These are phyloP conservation scores for Mus spicilegus DNA, from an alignment of 2,113 vertebrate genomes.

Conservation along the genomic window DNA sequence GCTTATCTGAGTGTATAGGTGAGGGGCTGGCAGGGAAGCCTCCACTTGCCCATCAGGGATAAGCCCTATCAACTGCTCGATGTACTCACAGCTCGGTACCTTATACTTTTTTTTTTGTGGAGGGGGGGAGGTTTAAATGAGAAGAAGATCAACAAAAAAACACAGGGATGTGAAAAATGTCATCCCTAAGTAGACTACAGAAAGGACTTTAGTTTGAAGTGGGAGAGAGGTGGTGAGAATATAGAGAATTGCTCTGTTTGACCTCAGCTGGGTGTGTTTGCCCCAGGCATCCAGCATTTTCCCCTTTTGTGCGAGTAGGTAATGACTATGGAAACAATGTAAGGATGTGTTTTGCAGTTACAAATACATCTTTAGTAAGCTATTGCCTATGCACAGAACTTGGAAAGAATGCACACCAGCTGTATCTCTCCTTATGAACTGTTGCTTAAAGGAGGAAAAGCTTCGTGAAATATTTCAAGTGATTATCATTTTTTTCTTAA, in stretches of 20 bases:
- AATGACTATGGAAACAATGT: neutral
- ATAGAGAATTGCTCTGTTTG: neutral
- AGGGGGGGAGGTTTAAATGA: neutral
- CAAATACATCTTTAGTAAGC: neutral
- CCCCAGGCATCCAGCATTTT: rapidly evolving
- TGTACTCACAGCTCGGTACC: neutral
- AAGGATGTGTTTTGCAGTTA: neutral
- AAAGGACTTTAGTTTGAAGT: neutral
- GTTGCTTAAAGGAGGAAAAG: neutral
- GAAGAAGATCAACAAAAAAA: neutral
- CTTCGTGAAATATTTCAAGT: neutral
- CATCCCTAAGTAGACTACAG: neutral
- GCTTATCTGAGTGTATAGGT: neutral
- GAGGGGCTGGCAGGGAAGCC: neutral
- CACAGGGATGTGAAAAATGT: neutral
- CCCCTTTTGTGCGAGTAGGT: neutral
- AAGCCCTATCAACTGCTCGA: neutral
- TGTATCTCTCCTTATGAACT: neutral
- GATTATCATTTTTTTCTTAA: neutral
- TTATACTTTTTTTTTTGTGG: neutral
- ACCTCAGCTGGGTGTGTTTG: rapidly evolving
- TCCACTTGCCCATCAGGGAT: neutral
- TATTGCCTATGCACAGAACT: neutral
- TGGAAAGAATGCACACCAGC: neutral
- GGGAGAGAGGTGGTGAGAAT: neutral